Conservation (phyloP, 2,888 invertebrate species). For the Pecten maximus region DNA sequence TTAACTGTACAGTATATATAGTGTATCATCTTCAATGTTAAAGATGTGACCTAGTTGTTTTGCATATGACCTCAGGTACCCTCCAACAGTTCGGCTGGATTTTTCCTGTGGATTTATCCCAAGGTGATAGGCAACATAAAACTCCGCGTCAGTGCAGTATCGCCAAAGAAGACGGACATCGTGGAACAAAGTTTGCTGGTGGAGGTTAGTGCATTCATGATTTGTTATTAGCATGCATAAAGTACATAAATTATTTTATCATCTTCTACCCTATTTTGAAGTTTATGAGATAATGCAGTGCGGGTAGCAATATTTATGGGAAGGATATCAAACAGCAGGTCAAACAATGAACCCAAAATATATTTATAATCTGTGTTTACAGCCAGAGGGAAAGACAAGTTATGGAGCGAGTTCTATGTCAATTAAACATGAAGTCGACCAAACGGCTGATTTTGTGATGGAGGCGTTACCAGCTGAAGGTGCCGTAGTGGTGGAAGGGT, state of each 20-base stretch:
- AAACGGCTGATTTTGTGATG: not conserved
- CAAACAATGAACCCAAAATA: too few relatives aligned
- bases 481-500: not conserved
- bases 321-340: too few relatives aligned
- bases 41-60: too few relatives aligned
- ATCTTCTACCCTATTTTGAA: too few relatives aligned
- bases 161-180: not conserved
- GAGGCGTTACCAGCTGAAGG: not conserved
- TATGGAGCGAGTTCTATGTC: not conserved
- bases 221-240: too few relatives aligned
- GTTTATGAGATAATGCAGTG: too few relatives aligned
- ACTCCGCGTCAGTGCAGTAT: not conserved
- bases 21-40: too few relatives aligned
- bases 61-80: not conserved
- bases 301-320: too few relatives aligned
- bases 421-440: not conserved
- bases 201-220: not conserved
- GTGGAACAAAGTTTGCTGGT: not conserved
- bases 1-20: too few relatives aligned
- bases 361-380: not conserved
- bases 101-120: not conserved
- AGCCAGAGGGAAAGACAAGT: not conserved
- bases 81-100: not conserved
- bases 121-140: not conserved
- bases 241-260: too few relatives aligned